These are phyloP conservation scores for Doris montereyensis DNA, from an alignment of 2,888 invertebrate genomes.

Conservation along the genomic window DNA sequence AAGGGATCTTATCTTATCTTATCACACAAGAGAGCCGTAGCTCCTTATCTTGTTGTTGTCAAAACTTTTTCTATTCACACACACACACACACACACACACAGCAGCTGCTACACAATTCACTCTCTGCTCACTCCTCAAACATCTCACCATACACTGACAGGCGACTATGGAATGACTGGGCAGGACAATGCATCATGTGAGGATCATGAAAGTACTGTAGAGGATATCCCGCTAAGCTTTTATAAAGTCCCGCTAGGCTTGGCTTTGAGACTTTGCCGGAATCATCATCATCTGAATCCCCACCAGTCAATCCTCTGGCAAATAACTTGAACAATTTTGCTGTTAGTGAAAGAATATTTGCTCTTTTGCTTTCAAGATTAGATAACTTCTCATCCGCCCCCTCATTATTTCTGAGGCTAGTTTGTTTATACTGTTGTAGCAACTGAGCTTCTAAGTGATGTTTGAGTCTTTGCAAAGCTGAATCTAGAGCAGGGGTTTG, in stretches of 20 bases:
- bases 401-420: too few species aligned
- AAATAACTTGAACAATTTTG: slow-evolving; percentile 42
- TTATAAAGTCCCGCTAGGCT: slow-evolving; percentile 48
- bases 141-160: slow-evolving; percentile 87
- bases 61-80: too few species aligned
- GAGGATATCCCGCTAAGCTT: slow-evolving; percentile 51
- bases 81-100: too few species aligned
- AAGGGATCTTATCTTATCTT: too few species aligned
- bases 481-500: neutral
- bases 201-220: slow-evolving; percentile 51
- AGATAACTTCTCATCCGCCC: neutral
- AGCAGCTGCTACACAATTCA: too few species aligned
- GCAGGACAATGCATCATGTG: slow-evolving; percentile 84
- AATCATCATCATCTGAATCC: neutral
- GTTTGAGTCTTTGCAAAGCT: slow-evolving; percentile 25
- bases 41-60: too few species aligned
- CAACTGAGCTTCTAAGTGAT: slow-evolving; percentile 18
- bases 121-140: too few species aligned
- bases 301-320: slow-evolving; percentile 3
- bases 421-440: too few species aligned
- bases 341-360: slow-evolving; percentile 30
- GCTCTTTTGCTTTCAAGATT: slow-evolving; percentile 27
- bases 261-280: slow-evolving; percentile 5
- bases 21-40: too few species aligned
- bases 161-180: slow-evolving; percentile 84